A percentile compares a stretch with the other conserved stretches of the same genome.
These are phyloP conservation scores for Hesperophylax magnus DNA, from an alignment of 1,140 invertebrate genomes.

Conservation along the genomic window DNA sequence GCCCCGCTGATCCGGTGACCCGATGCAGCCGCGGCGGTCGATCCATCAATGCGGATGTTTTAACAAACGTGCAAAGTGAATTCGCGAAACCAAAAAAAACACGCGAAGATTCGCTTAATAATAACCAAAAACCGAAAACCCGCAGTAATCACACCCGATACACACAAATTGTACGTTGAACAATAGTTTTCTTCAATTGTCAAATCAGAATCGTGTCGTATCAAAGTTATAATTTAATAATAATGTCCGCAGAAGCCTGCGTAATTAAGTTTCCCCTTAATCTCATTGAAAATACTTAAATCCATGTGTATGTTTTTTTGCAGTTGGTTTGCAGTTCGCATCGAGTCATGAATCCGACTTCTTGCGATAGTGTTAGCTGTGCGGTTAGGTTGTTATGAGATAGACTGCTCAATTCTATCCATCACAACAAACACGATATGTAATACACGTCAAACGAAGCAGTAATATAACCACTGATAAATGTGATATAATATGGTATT, in stretches of 20 bases:
- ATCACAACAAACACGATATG: not conserved
- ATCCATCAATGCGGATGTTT: no score
- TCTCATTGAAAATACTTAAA: not conserved
- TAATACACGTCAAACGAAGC: not conserved
- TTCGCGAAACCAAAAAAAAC: not conserved
- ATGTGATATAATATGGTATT: not conserved
- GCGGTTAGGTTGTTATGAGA: not conserved
- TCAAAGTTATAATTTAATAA: not conserved
- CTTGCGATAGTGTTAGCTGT: not conserved
- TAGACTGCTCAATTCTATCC: not conserved
- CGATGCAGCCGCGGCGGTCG: not conserved
- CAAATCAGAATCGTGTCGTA: not conserved
- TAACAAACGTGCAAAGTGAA: not conserved
- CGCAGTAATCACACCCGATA: not conserved
- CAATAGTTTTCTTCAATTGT: not conserved
- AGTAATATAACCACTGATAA: not conserved
- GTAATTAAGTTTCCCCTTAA: not conserved
- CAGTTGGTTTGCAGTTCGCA: not conserved
- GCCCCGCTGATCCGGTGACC: not conserved
- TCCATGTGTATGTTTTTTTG: not conserved
- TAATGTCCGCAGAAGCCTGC: not conserved
- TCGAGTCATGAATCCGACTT: slow-evolving; percentile 7
- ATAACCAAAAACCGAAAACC: not conserved
- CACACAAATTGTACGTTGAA: no score
- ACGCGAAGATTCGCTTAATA: not conserved